These are phyloP conservation scores for Noctilio leporinus DNA, from an alignment of 2,113 vertebrate species.

Conservation along the genomic window DNA sequence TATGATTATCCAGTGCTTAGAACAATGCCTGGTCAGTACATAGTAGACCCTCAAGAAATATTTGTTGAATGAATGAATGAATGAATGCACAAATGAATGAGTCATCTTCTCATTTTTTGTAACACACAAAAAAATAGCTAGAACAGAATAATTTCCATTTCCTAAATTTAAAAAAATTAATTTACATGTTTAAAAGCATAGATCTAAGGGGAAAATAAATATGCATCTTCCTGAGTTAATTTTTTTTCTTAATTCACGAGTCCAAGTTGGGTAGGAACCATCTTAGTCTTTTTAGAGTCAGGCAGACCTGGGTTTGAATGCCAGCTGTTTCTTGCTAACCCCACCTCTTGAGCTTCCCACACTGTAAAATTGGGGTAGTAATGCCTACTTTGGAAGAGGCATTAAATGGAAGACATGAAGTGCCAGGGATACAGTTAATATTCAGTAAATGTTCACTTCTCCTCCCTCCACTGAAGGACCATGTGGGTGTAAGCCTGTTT, in stretches of 20 bases:
- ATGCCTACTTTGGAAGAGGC: neutral
- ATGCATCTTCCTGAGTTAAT: neutral
- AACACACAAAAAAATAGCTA: neutral
- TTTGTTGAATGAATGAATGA: neutral
- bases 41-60: neutral
- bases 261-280: neutral
- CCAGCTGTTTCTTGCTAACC: neutral
- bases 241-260: neutral
- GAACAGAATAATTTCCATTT: neutral
- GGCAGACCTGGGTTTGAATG: neutral
- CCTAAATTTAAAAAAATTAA: neutral
- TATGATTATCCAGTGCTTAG: neutral
- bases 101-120: neutral
- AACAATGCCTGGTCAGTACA: neutral
- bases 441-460: neutral
- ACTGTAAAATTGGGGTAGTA: neutral
- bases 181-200: neutral
- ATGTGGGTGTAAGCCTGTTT: neutral
- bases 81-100: neutral
- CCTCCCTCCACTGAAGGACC: neutral
- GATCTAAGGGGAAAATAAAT: neutral
- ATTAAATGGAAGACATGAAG: neutral
- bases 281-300: neutral
- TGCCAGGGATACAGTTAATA: neutral
- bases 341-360: neutral